Evolutionary conservation across 2,113 vertebrate species (phyloP).

Genomic region (Chlorocebus sabaeus): DNA sequence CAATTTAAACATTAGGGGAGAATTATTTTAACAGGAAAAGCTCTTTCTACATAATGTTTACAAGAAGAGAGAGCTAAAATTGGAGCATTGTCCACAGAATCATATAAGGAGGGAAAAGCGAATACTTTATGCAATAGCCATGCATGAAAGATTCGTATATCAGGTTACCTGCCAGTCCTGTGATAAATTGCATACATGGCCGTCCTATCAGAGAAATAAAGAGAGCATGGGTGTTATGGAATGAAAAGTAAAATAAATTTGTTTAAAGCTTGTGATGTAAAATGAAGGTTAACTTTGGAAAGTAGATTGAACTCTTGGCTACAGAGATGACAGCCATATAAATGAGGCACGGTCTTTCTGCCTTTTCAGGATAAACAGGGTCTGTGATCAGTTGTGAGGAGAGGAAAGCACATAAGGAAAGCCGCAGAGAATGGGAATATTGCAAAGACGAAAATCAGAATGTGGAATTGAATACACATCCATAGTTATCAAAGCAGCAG

Average conservation of each 20-base stretch:
- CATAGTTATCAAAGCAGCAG: background rate
- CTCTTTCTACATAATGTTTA: background rate
- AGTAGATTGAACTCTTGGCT: background rate
- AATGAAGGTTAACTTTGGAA: constrained; percentile 7
- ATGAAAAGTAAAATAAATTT: constrained; percentile 14
- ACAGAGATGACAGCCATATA: background rate
- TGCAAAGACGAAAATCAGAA: background rate
- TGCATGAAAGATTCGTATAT: background rate
- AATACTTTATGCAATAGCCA: background rate
- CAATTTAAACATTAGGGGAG: background rate
- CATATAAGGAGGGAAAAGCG: background rate
- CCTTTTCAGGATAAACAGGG: background rate
- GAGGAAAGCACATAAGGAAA: background rate
- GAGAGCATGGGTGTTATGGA: background rate
- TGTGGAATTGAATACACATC: background rate
- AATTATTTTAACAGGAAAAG: constrained; percentile 2
- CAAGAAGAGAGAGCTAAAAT: background rate
- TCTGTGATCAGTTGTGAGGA: background rate
- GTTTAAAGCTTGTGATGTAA: background rate
- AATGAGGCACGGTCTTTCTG: background rate
- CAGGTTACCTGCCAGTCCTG: background rate
- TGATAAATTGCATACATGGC: background rate
- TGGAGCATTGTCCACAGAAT: background rate
- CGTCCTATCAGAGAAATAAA: background rate
- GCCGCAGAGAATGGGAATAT: background rate